A percentile compares a stretch with the other conserved stretches of the same genome.
These are phyloP conservation scores for Drosophila truncata DNA, from an alignment of 1,140 invertebrate species.

Conservation along the genomic window DNA sequence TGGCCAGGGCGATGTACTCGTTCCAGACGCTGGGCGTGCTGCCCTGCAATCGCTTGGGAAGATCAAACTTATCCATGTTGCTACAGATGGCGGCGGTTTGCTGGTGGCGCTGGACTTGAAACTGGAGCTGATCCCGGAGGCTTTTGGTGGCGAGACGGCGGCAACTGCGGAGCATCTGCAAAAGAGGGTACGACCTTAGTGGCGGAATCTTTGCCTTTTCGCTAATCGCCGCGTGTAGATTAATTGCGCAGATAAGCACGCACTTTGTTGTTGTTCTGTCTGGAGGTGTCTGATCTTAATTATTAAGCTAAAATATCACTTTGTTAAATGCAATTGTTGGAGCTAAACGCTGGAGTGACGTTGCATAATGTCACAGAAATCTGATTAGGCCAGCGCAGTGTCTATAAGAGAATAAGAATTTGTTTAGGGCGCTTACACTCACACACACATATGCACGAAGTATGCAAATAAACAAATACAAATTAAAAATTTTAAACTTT, in stretches of 20 bases:
- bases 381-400: slow-evolving; percentile 31
- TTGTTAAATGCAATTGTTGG: slow-evolving; percentile 64
- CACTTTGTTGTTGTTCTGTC: slow-evolving; percentile 33
- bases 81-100: slow-evolving; percentile 7
- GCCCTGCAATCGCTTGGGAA: slow-evolving; percentile 87
- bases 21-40: slow-evolving; percentile 91
- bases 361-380: slow-evolving; percentile 73
- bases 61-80: slow-evolving; percentile 86
- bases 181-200: slow-evolving; percentile 16
- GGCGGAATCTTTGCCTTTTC: slow-evolving; percentile 1
- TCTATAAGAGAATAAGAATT: slow-evolving; percentile 44
- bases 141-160: slow-evolving; percentile 14
- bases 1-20: slow-evolving; percentile 95
- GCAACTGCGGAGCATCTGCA: slow-evolving; percentile 64
- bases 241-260: slow-evolving; percentile 33
- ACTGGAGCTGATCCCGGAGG: slow-evolving; percentile 7
- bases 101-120: slow-evolving; percentile 23
- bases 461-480: slow-evolving; percentile 28
- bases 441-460: slow-evolving; percentile 17
- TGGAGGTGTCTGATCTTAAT: background rate
- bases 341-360: slow-evolving; percentile 53
- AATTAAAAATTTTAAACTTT: slow-evolving; percentile 7
- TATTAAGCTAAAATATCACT: slow-evolving; percentile 50
- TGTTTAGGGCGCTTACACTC: slow-evolving; percentile 51
- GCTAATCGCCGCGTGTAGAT: slow-evolving; percentile 34